phyloP scores from a whole-genome alignment of 2,888 invertebrate genomes.

The Cantharis lateralis region DNA sequence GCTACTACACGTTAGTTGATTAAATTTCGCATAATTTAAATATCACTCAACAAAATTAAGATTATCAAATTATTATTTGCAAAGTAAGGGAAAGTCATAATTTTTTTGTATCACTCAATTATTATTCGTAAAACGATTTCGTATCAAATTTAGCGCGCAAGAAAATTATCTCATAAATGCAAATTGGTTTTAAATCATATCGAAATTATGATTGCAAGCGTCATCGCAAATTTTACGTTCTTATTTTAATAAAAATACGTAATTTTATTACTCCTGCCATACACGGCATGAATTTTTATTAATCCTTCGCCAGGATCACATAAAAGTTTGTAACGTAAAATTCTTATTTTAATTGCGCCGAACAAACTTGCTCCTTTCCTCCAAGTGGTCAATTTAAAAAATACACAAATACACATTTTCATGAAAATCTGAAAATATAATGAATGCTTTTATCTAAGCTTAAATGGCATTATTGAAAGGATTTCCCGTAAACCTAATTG shows the following conservation, averaged over 20 bases:
- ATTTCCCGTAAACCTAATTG: not conserved
- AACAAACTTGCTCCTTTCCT: not conserved
- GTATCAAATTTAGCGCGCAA: constrained; percentile 10
- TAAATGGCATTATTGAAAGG: not conserved
- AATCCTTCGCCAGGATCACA: not conserved
- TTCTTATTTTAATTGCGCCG: not conserved
- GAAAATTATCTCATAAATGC: constrained; percentile 1
- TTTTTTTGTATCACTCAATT: not conserved
- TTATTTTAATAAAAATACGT: not conserved
- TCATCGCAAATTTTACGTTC: not conserved
- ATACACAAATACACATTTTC: too few relatives aligned
- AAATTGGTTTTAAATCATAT: constrained; percentile 5
- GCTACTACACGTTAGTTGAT: not conserved
- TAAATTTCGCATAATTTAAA: not conserved
- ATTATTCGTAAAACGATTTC: not conserved
- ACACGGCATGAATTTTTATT: not conserved
- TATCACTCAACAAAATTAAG: not conserved
- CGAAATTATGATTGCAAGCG: not conserved
- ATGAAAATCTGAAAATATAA: not conserved
- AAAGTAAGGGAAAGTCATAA: not conserved
- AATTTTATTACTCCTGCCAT: not conserved
- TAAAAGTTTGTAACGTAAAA: not conserved
- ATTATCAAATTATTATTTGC: not conserved
- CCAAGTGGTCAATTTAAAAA: not conserved
- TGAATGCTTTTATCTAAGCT: not conserved